Base-by-base conservation (phyloP, 2,113 vertebrate species). In the Morphnarchus princeps region DNA sequence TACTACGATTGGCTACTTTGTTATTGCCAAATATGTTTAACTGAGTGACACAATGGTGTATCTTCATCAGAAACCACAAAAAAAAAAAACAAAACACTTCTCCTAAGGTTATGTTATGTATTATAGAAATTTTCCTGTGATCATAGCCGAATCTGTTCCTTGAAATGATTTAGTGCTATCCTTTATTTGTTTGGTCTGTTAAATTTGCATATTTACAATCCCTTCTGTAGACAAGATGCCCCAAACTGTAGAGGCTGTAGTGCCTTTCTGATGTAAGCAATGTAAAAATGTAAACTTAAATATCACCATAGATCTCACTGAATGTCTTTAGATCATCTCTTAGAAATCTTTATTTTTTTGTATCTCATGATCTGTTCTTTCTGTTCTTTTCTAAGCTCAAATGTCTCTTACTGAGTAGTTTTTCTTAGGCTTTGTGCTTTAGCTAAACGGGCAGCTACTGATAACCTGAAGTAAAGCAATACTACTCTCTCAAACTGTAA, bases 231-330 rank as follows among this genome's bases (percentile, higher is more conserved):
- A 67, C 38, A 84, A 58, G 24, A 45, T 74, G 36, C 21, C 43
- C 20, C 43, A 67, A 96, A 45, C 42, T 42, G 11, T 14, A 58
- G 69, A 78, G 32, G 21, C 18, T 72, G 24, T 43, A 29, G 47
- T 87, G 57, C 31, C 42, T 89, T 91, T 80, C 52, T 82, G 13
- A 65, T 58, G 69, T 71, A 84, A 95, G 63, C 40, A 70, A 74
- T 58, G 50, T 84, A 67, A 74, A 78, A 90, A 59, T 40, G 31
- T 22, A 55, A 59, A 83, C 70, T 83, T 67, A 43, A 74, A 70
- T 25, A 47, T 89, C 47, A 13, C 36, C 47, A 13, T 40, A 8
- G 38, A 55, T 78, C 22, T 92, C n/a, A 52, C 22, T 49, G 59
- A 86, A 77, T 55, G 31, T 54, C 66, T 65, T 13, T 11, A 59